phyloP scores from a whole-genome alignment of 2,797 vertebrate species.

The Knipowitschia caucasica region DNA sequence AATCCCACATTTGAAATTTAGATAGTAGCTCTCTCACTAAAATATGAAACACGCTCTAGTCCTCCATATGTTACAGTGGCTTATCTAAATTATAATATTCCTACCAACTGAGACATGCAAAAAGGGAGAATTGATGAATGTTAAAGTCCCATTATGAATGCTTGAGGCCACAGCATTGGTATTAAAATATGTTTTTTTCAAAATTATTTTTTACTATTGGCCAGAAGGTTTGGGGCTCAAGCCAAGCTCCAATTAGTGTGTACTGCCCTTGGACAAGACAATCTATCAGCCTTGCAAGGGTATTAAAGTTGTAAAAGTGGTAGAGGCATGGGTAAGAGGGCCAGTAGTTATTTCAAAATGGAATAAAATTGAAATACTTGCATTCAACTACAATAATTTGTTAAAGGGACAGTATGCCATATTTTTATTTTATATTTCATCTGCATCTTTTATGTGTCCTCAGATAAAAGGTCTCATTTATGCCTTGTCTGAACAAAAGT shows the following conservation, averaged over 20 bases:
- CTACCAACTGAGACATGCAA: neutral
- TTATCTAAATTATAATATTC: neutral
- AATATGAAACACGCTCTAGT: neutral
- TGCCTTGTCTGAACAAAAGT: too few species aligned
- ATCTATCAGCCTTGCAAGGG: neutral
- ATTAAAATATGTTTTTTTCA: too few species aligned
- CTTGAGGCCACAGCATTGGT: neutral
- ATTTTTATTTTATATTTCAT: too few species aligned
- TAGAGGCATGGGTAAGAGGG: too few species aligned
- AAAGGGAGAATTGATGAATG: neutral
- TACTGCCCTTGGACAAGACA: neutral
- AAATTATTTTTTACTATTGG: too few species aligned
- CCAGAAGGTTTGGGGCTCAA: neutral
- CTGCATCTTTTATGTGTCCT: too few species aligned
- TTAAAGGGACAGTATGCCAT: too few species aligned
- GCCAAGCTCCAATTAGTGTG: neutral
- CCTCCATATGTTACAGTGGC: neutral
- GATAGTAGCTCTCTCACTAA: neutral
- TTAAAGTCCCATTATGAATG: neutral
- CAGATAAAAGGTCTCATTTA: too few species aligned
- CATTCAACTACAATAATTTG: too few species aligned
- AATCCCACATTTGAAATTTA: conserved; percentile 28
- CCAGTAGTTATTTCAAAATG: too few species aligned
- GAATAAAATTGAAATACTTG: too few species aligned
- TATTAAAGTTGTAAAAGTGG: too few species aligned